These are phyloP conservation scores for Cinclus mexicanus DNA, from an alignment of 2,113 vertebrate genomes.

Conservation along the genomic window DNA sequence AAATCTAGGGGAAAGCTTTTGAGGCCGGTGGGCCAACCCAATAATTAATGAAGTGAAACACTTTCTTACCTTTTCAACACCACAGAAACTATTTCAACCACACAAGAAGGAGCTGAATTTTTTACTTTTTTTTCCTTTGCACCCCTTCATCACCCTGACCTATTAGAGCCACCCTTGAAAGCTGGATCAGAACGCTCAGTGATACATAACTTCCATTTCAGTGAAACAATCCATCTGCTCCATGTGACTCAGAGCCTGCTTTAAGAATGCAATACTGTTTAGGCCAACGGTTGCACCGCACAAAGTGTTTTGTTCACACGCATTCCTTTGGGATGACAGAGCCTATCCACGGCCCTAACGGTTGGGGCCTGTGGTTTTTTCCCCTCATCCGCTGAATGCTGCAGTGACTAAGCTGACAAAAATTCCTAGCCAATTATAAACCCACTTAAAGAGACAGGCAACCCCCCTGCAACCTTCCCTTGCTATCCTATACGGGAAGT, in stretches of 20 bases:
- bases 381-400: slow-evolving; percentile 70
- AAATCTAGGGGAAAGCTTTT: background rate
- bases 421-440: slow-evolving; percentile 77
- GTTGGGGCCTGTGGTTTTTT: slow-evolving; percentile 76
- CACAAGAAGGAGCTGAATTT: background rate
- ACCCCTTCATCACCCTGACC: slow-evolving; percentile 4
- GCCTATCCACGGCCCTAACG: slow-evolving; percentile 72
- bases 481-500: slow-evolving; percentile 62
- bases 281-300: slow-evolving; percentile 72
- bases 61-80: background rate
- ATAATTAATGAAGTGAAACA: background rate
- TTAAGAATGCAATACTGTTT: slow-evolving; percentile 75
- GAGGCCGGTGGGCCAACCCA: background rate
- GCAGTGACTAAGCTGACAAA: slow-evolving; percentile 79
- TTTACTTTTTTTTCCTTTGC: background rate
- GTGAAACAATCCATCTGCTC: slow-evolving; percentile 75
- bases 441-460: slow-evolving; percentile 76
- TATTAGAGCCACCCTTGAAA: background rate
- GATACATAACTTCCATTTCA: slow-evolving; percentile 73
- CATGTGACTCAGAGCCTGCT: slow-evolving; percentile 73
- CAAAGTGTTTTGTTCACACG: slow-evolving; percentile 78
- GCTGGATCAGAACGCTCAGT: background rate
- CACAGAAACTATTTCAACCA: background rate
- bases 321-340: slow-evolving; percentile 82
- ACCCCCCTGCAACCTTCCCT: slow-evolving; percentile 36